phyloP scores from a whole-genome alignment of 2,888 invertebrate species.

The Eulithis prunata region DNA sequence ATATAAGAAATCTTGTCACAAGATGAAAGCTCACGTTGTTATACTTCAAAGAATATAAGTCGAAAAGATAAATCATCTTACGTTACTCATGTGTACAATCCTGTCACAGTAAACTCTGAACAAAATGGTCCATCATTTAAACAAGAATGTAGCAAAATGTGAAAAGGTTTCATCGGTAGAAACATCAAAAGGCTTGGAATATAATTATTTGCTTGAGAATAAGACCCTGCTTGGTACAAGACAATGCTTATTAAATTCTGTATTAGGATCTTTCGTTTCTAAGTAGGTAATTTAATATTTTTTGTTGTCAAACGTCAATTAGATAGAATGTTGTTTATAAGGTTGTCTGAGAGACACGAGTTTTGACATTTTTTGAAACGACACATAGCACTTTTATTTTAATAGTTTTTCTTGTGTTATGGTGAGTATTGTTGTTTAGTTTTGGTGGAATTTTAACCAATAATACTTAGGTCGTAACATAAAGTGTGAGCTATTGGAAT shows the following conservation, averaged over 20 bases:
- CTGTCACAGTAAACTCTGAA: conserved; percentile 9
- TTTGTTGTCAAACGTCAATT: too few relatives aligned
- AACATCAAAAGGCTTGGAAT: conserved; percentile 28
- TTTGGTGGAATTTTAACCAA: too few relatives aligned
- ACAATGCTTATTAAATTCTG: neutral
- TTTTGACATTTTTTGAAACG: too few relatives aligned
- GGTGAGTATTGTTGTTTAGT: too few relatives aligned
- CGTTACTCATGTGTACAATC: conserved; percentile 7
- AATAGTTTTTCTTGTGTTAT: too few relatives aligned
- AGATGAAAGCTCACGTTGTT: conserved; percentile 6
- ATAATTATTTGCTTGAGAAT: conserved; percentile 19
- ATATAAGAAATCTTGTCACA: conserved; percentile 11
- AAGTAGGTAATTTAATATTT: neutral
- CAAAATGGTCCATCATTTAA: conserved; percentile 1
- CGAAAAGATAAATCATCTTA: conserved; percentile 13
- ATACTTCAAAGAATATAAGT: conserved; percentile 22
- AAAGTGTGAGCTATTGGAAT: too few relatives aligned
- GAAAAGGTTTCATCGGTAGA: conserved; percentile 17
- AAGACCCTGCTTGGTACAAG: neutral
- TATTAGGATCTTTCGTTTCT: neutral
- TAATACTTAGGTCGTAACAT: too few relatives aligned
- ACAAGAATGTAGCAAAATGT: neutral
- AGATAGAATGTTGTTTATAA: too few relatives aligned
- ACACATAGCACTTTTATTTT: too few relatives aligned
- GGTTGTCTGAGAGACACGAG: too few relatives aligned